Conservation (phyloP, 2,888 invertebrate genomes). For the Graphium colonna region DNA sequence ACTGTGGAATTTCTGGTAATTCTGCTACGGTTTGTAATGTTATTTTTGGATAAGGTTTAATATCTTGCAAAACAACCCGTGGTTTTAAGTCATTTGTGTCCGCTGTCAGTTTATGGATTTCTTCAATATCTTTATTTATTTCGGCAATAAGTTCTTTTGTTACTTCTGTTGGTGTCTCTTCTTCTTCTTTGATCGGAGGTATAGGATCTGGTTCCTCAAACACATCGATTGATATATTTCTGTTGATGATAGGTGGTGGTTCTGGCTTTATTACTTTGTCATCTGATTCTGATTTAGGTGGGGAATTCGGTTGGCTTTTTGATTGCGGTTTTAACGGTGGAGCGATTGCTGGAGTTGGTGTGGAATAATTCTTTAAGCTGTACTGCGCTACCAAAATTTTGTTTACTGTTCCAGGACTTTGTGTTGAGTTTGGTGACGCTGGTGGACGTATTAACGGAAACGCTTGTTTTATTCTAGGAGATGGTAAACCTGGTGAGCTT, state of each 20-base stretch:
- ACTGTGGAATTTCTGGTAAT: slow-evolving; percentile 82
- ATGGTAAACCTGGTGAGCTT: slow-evolving; percentile 83
- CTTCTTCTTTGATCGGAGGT: slow-evolving; percentile 69
- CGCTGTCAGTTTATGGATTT: slow-evolving; percentile 72
- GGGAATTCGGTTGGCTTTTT: slow-evolving; percentile 73
- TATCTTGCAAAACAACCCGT: slow-evolving; percentile 67
- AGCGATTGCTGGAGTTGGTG: slow-evolving; percentile 46
- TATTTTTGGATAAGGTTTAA: slow-evolving; percentile 77
- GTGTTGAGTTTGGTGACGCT: slow-evolving; percentile 78
- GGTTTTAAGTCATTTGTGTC: slow-evolving; percentile 65
- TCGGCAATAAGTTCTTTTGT: slow-evolving; percentile 63
- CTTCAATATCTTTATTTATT: slow-evolving; percentile 74
- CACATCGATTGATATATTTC: slow-evolving; percentile 56
- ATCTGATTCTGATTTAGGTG: slow-evolving; percentile 68
- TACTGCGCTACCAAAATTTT: slow-evolving; percentile 81
- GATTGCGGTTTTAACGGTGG: slow-evolving; percentile 61
- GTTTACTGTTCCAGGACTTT: slow-evolving; percentile 71
- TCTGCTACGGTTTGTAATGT: slow-evolving; percentile 82
- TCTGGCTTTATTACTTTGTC: slow-evolving; percentile 52
- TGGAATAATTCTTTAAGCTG: slow-evolving; percentile 74
- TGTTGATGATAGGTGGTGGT: slow-evolving; percentile 47
- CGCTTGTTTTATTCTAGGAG: slow-evolving; percentile 83
- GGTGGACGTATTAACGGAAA: slow-evolving; percentile 82
- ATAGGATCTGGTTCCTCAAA: slow-evolving; percentile 67
- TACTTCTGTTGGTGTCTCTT: slow-evolving; percentile 58